These are phyloP conservation scores for Hypolimnas misippus DNA, from an alignment of 2,888 invertebrate genomes.

Conservation along the genomic window DNA sequence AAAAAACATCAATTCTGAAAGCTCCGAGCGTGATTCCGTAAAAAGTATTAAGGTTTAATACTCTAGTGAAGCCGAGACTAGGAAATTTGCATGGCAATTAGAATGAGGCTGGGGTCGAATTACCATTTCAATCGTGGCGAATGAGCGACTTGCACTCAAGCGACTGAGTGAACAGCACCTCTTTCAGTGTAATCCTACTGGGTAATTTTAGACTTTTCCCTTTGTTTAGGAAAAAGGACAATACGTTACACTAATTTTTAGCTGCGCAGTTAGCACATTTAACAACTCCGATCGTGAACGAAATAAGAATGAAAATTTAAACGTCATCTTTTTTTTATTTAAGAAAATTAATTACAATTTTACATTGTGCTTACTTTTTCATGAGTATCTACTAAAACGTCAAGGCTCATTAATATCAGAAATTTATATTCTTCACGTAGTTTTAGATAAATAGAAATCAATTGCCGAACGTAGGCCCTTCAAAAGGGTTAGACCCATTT, in stretches of 20 bases:
- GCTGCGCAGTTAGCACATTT: background rate
- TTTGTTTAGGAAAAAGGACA: slow-evolving; percentile 7
- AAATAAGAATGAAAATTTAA: background rate
- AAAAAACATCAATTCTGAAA: slow-evolving; percentile 10
- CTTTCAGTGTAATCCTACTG: slow-evolving; percentile 21
- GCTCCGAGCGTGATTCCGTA: background rate
- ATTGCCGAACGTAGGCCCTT: too few species aligned
- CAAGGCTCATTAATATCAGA: too few species aligned
- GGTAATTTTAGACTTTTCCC: slow-evolving; percentile 14
- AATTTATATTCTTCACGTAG: too few species aligned
- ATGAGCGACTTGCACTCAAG: slow-evolving; percentile 53
- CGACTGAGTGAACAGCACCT: slow-evolving; percentile 30
- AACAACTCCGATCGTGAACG: background rate
- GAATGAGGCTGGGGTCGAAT: slow-evolving; percentile 60
- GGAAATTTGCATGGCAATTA: slow-evolving; percentile 76
- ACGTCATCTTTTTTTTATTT: too few species aligned
- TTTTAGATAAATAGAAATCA: too few species aligned
- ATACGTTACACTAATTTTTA: background rate
- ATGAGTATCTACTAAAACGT: too few species aligned
- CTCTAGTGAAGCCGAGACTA: slow-evolving; percentile 42
- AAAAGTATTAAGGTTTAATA: slow-evolving; percentile 39
- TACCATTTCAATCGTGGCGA: slow-evolving; percentile 76
- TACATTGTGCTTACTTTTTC: too few species aligned
- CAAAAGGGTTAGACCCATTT: too few species aligned
- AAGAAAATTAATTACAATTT: too few species aligned